These are phyloP conservation scores for Hipparchia sbordonii DNA, from an alignment of 2,888 invertebrate species.

Conservation along the genomic window DNA sequence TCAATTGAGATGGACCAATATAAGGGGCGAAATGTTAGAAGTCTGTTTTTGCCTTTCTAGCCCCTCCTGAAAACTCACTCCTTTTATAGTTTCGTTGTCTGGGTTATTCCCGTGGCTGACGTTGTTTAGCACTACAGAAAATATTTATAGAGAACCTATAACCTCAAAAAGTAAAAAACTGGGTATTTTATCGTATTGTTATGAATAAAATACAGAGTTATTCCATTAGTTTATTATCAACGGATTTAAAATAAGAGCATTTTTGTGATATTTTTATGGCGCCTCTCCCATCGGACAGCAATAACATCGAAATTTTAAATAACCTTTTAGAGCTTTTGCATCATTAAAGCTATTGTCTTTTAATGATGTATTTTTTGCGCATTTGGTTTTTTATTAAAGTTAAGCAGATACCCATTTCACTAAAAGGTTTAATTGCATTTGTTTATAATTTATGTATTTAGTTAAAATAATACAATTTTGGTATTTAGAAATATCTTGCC, in stretches of 20 bases:
- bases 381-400: background rate
- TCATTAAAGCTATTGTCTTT: background rate
- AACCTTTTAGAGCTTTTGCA: conserved; percentile 3
- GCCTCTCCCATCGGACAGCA: conserved; percentile 13
- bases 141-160: conserved; percentile 20
- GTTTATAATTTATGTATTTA: too few relatives aligned
- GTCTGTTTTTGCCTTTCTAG: background rate
- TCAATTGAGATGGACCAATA: background rate
- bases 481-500: too few relatives aligned
- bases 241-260: background rate
- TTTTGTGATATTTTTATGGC: conserved; percentile 3
- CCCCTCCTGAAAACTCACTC: background rate
- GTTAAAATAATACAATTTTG: too few relatives aligned
- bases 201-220: background rate
- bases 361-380: conserved; percentile 1
- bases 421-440: too few relatives aligned
- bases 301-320: conserved; percentile 14
- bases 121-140: conserved; percentile 11
- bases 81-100: conserved; percentile 44
- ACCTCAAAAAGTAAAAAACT: conserved; percentile 20
- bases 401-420: too few relatives aligned
- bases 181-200: background rate
- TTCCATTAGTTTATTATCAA: conserved; percentile 6
- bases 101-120: conserved; percentile 39
- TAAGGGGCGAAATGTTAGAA: background rate